A percentile compares a stretch with the other conserved stretches of the same genome.
phyloP scores from a whole-genome alignment of 2,888 invertebrate species.

The Agrotis clavis region DNA sequence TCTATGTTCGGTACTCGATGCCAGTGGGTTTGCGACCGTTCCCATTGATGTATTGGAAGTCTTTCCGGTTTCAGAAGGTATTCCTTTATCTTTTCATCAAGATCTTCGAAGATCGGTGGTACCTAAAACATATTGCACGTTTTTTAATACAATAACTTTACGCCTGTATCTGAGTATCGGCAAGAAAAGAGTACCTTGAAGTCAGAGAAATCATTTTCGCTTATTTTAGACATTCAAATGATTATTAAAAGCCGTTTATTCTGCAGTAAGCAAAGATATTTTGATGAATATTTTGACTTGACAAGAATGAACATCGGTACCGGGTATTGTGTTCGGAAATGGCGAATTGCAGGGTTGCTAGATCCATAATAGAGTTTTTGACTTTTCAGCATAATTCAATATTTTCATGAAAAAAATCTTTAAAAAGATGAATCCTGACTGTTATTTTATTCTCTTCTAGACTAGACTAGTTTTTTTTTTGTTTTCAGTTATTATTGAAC shows the following conservation, averaged over 20 bases:
- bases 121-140: slow-evolving; percentile 77
- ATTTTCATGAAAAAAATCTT: too few relatives aligned
- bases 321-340: too few relatives aligned
- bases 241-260: neutral
- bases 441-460: too few relatives aligned
- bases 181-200: slow-evolving; percentile 72
- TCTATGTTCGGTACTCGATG: slow-evolving; percentile 89
- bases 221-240: slow-evolving; percentile 72
- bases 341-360: too few relatives aligned
- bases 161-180: neutral
- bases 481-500: too few relatives aligned
- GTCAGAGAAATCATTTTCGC: slow-evolving; percentile 76
- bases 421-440: too few relatives aligned
- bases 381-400: too few relatives aligned
- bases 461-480: too few relatives aligned
- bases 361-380: too few relatives aligned
- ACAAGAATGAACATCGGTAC: too few relatives aligned
- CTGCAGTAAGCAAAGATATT: slow-evolving; percentile 28
- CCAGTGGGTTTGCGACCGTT: slow-evolving; percentile 93
- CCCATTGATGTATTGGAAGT: slow-evolving; percentile 94
- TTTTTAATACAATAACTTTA: neutral
- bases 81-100: slow-evolving; percentile 92
- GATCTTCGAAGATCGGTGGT: slow-evolving; percentile 93
- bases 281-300: neutral
- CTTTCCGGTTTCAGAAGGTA: slow-evolving; percentile 93